phyloP scores from a whole-genome alignment of 2,113 vertebrate genomes.

The Ramphastos sulfuratus region DNA sequence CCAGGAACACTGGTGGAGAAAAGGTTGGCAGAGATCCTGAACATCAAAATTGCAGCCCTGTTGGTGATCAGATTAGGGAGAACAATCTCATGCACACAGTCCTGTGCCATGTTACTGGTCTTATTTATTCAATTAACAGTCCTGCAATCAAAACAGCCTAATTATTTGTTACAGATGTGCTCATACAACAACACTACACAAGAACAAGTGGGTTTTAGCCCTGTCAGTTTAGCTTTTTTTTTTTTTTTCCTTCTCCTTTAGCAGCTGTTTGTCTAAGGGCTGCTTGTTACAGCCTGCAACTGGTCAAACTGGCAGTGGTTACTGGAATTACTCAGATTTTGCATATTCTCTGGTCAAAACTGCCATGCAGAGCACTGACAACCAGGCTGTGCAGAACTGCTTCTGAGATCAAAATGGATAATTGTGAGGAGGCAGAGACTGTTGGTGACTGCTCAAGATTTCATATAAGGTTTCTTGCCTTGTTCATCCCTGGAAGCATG shows the following conservation, averaged over 20 bases:
- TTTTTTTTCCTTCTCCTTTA: neutral
- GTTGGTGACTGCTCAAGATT: neutral
- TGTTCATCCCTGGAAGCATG: neutral
- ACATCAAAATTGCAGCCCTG: neutral
- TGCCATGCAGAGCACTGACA: neutral
- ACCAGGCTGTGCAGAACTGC: neutral
- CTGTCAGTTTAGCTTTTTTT: neutral
- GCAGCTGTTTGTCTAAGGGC: neutral
- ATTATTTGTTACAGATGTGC: neutral
- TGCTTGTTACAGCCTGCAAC: neutral
- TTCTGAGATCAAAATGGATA: neutral
- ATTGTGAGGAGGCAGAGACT: neutral
- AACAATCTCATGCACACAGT: neutral
- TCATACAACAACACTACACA: neutral
- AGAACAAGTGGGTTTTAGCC: neutral
- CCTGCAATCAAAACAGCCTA: neutral
- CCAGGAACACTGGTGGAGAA: neutral
- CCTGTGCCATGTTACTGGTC: neutral
- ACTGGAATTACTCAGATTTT: neutral
- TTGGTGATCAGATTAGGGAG: neutral
- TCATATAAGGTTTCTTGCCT: neutral
- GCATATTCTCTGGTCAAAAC: neutral
- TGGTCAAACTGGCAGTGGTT: neutral
- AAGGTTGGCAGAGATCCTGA: neutral
- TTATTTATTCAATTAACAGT: neutral